Conservation (phyloP, 1,140 invertebrate species). For the Formica selysi region DNA sequence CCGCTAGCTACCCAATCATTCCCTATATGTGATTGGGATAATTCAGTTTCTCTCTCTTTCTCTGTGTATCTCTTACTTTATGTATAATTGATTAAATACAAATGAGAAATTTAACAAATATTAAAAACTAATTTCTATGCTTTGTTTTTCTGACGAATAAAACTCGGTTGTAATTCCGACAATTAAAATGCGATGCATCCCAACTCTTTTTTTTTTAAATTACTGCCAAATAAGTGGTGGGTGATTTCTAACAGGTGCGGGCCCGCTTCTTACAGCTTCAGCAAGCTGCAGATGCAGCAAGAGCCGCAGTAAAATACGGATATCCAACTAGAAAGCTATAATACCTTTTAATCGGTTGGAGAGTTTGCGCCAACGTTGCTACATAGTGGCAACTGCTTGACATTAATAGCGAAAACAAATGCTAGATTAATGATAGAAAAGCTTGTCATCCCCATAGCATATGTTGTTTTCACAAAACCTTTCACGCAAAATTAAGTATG, state of each 20-base stretch:
- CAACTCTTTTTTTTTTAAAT: slow-evolving; percentile 64
- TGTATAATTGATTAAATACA: slow-evolving; percentile 7
- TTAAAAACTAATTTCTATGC: background rate
- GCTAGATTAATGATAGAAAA: slow-evolving; percentile 70
- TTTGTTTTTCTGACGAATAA: slow-evolving; percentile 1
- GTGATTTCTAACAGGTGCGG: slow-evolving; percentile 83
- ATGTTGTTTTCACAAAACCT: slow-evolving; percentile 50
- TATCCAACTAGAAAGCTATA: slow-evolving; percentile 59
- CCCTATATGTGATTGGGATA: background rate
- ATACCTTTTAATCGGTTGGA: slow-evolving; percentile 54
- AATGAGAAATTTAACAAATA: background rate
- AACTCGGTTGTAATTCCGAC: background rate
- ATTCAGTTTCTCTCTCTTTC: background rate
- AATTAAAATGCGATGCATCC: slow-evolving; percentile 39
- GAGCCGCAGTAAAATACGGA: slow-evolving; percentile 72
- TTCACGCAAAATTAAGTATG: background rate
- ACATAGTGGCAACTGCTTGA: slow-evolving; percentile 59
- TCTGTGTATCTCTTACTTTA: background rate
- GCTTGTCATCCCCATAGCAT: slow-evolving; percentile 37
- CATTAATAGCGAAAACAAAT: slow-evolving; percentile 66
- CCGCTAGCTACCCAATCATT: background rate
- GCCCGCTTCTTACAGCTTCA: slow-evolving; percentile 82
- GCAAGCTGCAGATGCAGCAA: slow-evolving; percentile 68
- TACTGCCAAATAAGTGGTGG: slow-evolving; percentile 79
- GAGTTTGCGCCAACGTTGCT: slow-evolving; percentile 35